Conservation (phyloP, 2,888 invertebrate genomes). For the Protula sp. region DNA sequence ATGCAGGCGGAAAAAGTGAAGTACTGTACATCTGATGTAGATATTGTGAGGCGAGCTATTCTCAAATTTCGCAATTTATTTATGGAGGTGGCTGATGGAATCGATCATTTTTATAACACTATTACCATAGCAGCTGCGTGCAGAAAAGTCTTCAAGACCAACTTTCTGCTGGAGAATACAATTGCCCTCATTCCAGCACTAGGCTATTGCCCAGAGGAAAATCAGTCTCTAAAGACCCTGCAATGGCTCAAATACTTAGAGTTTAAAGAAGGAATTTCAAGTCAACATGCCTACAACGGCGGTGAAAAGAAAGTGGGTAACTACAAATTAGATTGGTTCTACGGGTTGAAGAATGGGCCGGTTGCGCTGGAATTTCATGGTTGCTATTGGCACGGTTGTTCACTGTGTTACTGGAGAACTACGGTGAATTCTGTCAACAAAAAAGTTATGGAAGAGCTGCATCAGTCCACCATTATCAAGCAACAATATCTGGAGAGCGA, state of each 20-base stretch:
- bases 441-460: not conserved
- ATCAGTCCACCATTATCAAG: not conserved
- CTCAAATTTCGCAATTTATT: not conserved
- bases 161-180: not conserved
- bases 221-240: not conserved
- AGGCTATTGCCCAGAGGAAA: too few species aligned
- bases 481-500: not conserved
- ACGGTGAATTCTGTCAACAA: not conserved
- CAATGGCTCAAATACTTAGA: constrained; percentile 1
- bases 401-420: not conserved
- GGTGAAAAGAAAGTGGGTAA: not conserved
- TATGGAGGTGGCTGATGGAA: not conserved
- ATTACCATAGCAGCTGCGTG: not conserved
- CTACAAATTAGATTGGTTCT: constrained; percentile 3
- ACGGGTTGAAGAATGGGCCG: not conserved
- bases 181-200: not conserved
- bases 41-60: not conserved
- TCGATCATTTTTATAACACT: not conserved
- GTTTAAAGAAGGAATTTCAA: not conserved
- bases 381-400: constrained; percentile 3
- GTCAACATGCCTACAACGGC: constrained; percentile 1
- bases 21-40: constrained; percentile 5
- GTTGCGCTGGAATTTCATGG: constrained; percentile 4
- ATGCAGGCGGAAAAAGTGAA: not conserved
- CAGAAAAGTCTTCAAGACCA: not conserved